Percentiles rank a stretch among this genome's conserved stretches.
Conservation (phyloP, 2,113 vertebrate species). For the Cynocephalus volans region DNA sequence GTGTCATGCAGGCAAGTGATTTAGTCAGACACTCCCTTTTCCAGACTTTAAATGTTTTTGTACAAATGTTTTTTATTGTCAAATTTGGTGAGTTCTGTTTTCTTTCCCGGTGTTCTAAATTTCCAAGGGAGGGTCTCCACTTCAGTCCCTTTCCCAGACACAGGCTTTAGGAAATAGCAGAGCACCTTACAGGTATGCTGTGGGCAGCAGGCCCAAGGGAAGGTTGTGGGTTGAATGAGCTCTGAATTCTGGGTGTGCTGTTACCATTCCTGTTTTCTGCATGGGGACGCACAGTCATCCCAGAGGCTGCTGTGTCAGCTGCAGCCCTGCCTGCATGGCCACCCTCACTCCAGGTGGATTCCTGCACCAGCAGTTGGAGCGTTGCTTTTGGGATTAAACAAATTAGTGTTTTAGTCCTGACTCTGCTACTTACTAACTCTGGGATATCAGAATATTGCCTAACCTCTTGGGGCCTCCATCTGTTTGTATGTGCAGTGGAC, state of each 20-base stretch:
- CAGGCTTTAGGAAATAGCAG: not conserved
- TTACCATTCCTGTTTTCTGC: not conserved
- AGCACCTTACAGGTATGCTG: rapidly evolving
- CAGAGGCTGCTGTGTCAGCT: not conserved
- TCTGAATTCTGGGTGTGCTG: not conserved
- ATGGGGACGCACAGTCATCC: not conserved
- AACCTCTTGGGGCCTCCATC: not conserved
- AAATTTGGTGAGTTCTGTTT: not conserved
- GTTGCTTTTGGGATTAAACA: not conserved
- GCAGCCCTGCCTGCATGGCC: too few relatives aligned
- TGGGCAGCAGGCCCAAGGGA: not conserved
- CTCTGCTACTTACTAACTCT: not conserved
- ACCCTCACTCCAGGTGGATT: not conserved
- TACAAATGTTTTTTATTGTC: constrained; percentile 55
- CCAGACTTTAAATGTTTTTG: constrained; percentile 52
- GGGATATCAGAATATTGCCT: not conserved
- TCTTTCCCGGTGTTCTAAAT: not conserved
- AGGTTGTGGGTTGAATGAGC: not conserved
- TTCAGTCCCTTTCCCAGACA: not conserved
- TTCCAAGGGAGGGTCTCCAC: not conserved
- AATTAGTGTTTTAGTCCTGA: not conserved
- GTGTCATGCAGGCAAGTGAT: constrained; percentile 55
- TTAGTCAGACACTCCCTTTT: constrained; percentile 50
- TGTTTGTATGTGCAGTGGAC: not conserved
- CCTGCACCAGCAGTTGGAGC: not conserved